Base-by-base conservation (phyloP, 2,113 vertebrate species). In the Corydoras sp. region DNA sequence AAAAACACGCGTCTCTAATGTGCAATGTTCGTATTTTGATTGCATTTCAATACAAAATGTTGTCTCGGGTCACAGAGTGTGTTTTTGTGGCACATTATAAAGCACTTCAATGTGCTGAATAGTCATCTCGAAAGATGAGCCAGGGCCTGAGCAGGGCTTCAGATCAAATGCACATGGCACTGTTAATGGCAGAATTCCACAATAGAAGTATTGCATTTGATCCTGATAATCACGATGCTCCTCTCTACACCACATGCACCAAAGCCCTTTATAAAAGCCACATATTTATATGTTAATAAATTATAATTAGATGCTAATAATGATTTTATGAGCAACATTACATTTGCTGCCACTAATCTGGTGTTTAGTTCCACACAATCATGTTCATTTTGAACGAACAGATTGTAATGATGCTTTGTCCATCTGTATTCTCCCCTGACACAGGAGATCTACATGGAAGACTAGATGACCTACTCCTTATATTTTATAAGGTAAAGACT, bases 391-490 rank as follows among this genome's bases (percentile, higher is more conserved):
- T 56, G 10, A 48, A 31, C 55, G 12, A 65, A 5, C 43, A 51
- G 60, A 51, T 31, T 18, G 29, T 5, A 53, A 7, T 49, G 51
- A 62, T 68, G 43, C 49, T 29, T 10, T 14, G 35, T 2, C 58
- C 11, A 9, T 50, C 10, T 29, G 3, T 30, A 3, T 75, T 58
- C 35, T 24, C 58, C 2, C 56, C 12, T 79, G 82, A 43, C 85
- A 11, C 83, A 99, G 97, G 97, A 79, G 97, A 99, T 87, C 87
- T 99, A 29, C 97, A 99, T 78, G 95, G 96, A 31, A 91, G 92
- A 43, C 84, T 99, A 14, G 95, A 98, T 84, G 97, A 99, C 84
- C 88, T 99, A 54, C 85, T 98, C 60, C 87, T 98, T 70, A 97
- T 98, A 86, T 99, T 98, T 87, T 95, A 95, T 77, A 99, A 99